Percentiles rank a stretch among this genome's conserved stretches.
phyloP scores from a whole-genome alignment of 2,797 vertebrate genomes.

The Strix occidentalis region DNA sequence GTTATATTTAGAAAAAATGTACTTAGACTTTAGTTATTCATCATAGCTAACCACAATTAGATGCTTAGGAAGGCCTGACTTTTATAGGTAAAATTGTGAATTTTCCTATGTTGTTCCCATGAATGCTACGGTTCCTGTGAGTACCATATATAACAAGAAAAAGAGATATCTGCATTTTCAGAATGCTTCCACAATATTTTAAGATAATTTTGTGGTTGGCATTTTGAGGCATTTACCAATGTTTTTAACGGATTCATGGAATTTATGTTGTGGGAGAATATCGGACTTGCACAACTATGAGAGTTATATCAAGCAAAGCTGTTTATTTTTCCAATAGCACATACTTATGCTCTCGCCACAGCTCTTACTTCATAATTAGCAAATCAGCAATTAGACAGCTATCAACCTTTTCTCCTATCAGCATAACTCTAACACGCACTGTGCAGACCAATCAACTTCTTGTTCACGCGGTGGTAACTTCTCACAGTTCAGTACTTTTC shows the following conservation, averaged over 20 bases:
- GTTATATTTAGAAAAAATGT: not conserved
- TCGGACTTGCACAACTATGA: too few species aligned
- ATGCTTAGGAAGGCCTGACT: not conserved
- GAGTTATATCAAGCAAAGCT: too few species aligned
- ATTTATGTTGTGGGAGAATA: not conserved
- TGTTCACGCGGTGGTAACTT: too few species aligned
- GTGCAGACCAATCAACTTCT: too few species aligned
- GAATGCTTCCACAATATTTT: not conserved
- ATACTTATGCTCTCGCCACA: too few species aligned
- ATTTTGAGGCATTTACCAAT: not conserved
- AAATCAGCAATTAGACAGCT: too few species aligned
- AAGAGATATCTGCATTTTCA: not conserved
- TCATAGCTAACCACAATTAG: not conserved
- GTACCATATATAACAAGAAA: not conserved
- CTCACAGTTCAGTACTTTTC: too few species aligned
- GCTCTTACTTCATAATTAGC: too few species aligned
- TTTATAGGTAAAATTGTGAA: not conserved
- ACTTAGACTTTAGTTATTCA: not conserved
- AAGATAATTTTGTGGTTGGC: not conserved
- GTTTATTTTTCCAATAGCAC: too few species aligned
- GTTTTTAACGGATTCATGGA: not conserved
- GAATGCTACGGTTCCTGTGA: not conserved
- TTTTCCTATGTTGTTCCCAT: not conserved
- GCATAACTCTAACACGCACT: too few species aligned
- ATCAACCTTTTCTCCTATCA: too few species aligned